Evolutionary conservation across 2,888 invertebrate genomes (phyloP), one percentile per base, ranked within the genome.

Genomic region (Seira ritae): DNA sequence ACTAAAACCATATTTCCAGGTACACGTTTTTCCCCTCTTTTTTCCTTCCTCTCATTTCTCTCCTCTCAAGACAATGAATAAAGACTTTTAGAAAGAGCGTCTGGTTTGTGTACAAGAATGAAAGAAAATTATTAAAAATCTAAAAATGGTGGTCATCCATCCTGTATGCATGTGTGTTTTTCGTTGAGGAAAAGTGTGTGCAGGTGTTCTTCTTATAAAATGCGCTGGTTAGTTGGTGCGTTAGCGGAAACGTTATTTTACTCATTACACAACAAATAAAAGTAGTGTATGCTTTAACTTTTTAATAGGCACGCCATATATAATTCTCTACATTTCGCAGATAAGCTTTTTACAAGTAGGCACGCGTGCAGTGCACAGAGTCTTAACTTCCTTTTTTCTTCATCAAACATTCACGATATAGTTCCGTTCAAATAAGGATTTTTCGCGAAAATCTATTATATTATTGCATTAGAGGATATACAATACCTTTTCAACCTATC

Each of bases 181-280:
- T 6, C 23, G 15, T 68, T 31, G 10, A 31, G 24, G n/a, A 46
- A 37, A n/a, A 20, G 70, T 46, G 46, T 70, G 70, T n/a, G 73
- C 69, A 69, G 68, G 73, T 73, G 73, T 73, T 42, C 42, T 42
- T 12, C 42, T 42, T 12, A 42, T 12, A n/a, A n/a, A n/a, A n/a
- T 42, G 6, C 12, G 6, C 42, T 42, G 24, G 60, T 75, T 50
- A 60, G n/a, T n/a, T 66, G 12, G 67, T 79, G 71, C 73, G 80
- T 80, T 80, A 80, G 80, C 80, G 80, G 80, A 80, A 80, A 80
- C 67, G 72, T 67, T 31, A 79, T 42, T 42, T 42, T 42, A 42
- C 42, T 42, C 42, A 42, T 42, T 42, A 42, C 42, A 42, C 42
- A 42, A 42, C 42, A 42, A 42, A 42, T 42, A 42, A 42, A 42